Base-by-base conservation (phyloP, 2,797 vertebrate genomes). In the Manis crassicaudata region DNA sequence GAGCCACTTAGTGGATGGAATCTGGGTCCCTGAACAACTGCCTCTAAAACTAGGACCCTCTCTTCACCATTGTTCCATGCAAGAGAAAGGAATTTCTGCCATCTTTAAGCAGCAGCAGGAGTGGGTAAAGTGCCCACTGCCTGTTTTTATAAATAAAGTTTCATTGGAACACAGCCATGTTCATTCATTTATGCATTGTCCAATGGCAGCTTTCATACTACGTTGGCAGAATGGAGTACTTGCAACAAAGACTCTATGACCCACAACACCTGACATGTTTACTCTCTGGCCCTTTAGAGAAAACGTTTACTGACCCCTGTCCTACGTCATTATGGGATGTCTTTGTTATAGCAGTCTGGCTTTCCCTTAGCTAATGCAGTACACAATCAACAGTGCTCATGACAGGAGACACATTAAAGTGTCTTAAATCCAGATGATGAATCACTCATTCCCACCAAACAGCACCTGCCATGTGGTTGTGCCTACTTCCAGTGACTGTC, bases 341-440 rank as follows among this genome's bases (percentile, higher is more conserved):
- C 50, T 87, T 63, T 60, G 32, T 54, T 46, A 35, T 17, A 20
- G 29, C 67, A 27, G 27, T 12, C 7, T 12, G 17, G 9, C 7
- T 3, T 50, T 79, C 25, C 82, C 46, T 56, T 58, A 46, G 50
- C 80, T 50, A 20, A 17, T 5, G 3, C 35, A 60, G 77, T 2
- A 18, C 37, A 18, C 62, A 12, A 1, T n/a, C 25, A 23, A 14
- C 13, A 9, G 32, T 18, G 40, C 20, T 18, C 27, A 25, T 7
- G 16, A 5, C 2, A 14, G 63, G 43, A 67, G n/a, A n/a, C 13
- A 8, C n/a, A 1, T 4, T 5, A 9, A n/a, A 21, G 9, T 25
- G 0, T 35, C 46, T 52, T 68, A 73, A 29, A 60, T 73, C 62
- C 58, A 50, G 16, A 52, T 7, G 40, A 18, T 10, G 13, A 80